These are phyloP conservation scores for Saiga tatarica DNA, from an alignment of 2,113 vertebrate genomes.

Conservation along the genomic window DNA sequence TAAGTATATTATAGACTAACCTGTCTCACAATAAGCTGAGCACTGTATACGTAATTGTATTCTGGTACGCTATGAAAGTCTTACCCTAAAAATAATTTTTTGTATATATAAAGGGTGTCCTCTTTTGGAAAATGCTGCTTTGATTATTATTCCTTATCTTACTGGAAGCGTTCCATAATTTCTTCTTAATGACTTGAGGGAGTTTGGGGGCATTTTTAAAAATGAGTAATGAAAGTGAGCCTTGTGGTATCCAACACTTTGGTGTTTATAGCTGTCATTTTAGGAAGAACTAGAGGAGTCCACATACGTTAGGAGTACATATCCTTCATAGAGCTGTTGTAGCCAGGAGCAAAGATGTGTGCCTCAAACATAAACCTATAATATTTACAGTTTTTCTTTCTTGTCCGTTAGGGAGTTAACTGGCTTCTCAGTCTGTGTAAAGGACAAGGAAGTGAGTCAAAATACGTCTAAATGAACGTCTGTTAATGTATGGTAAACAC, in stretches of 20 bases:
- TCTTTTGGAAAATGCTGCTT: constrained; percentile 22
- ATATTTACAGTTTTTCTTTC: constrained; percentile 65
- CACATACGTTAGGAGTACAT: neutral
- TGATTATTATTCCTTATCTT: neutral
- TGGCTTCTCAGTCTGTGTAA: constrained; percentile 65
- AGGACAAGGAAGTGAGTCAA: constrained; percentile 61
- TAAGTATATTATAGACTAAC: neutral
- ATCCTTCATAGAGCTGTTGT: neutral
- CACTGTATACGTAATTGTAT: neutral
- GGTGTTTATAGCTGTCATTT: neutral
- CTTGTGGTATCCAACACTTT: neutral
- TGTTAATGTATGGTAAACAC: constrained; percentile 54
- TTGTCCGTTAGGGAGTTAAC: constrained; percentile 59
- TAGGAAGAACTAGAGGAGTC: neutral
- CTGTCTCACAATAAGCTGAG: neutral
- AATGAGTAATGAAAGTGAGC: neutral
- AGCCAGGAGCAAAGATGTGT: constrained; percentile 30
- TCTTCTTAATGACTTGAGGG: neutral
- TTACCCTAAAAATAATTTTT: neutral
- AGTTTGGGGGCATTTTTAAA: neutral
- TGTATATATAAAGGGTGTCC: neutral
- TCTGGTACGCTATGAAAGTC: neutral
- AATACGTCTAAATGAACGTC: constrained; percentile 45
- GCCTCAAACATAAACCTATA: constrained; percentile 8
- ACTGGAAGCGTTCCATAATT: neutral